A percentile compares a stretch with the other conserved stretches of the same genome.
These are phyloP conservation scores for Leucoraja erinaceus DNA, from an alignment of 2,113 vertebrate species.

Conservation along the genomic window DNA sequence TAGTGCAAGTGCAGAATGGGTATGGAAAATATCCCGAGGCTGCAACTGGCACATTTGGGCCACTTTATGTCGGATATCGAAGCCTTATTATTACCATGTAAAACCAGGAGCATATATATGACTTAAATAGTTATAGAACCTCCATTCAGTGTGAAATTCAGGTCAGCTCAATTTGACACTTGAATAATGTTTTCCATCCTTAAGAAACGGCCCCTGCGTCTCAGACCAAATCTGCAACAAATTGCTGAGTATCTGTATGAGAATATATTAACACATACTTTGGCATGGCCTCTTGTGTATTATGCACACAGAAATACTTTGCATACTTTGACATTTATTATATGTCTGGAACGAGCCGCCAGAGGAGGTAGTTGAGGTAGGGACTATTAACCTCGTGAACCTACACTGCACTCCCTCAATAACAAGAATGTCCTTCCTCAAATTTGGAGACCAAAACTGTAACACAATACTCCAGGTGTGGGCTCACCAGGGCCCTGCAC, in stretches of 20 bases:
- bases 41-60: neutral
- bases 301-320: neutral
- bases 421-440: too few species aligned
- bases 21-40: neutral
- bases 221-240: too few species aligned
- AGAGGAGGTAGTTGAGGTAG: too few species aligned
- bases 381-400: too few species aligned
- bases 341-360: too few species aligned
- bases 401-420: too few species aligned
- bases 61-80: too few species aligned
- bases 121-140: neutral
- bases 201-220: neutral
- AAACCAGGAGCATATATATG: neutral
- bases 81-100: neutral
- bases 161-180: neutral
- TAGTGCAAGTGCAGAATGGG: neutral
- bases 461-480: too few species aligned
- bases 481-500: too few species aligned
- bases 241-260: neutral
- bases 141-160: neutral
- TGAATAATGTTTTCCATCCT: neutral
- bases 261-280: neutral
- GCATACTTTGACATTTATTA: neutral
- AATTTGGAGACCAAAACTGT: too few species aligned
- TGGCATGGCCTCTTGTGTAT: neutral